These are phyloP conservation scores for Epicampocera succincta DNA, from an alignment of 2,888 invertebrate genomes.

Conservation along the genomic window DNA sequence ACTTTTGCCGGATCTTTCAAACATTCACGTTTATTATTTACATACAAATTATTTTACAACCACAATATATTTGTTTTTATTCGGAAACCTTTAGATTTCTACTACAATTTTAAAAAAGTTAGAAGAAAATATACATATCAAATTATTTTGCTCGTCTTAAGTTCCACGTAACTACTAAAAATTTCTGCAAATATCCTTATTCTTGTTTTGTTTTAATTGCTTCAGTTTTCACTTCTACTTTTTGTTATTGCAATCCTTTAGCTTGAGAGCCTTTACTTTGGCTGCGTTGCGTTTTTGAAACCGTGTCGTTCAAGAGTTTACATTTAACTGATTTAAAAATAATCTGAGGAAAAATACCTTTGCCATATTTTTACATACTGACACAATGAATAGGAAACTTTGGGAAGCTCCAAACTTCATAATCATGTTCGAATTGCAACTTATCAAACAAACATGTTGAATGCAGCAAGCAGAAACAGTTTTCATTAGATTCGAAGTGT, in stretches of 20 bases:
- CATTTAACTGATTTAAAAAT: conserved; percentile 66
- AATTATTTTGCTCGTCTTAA: no score
- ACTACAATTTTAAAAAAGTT: no score
- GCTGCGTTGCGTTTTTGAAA: conserved; percentile 28
- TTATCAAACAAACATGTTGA: conserved; percentile 38
- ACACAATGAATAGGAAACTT: conserved; percentile 40
- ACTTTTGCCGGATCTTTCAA: no score
- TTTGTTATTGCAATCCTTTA: no score
- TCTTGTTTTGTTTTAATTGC: conserved; percentile 11
- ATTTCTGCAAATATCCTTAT: no score
- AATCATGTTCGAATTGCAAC: conserved; percentile 36
- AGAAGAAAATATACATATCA: no score
- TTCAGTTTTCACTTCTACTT: background rate
- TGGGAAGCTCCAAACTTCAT: conserved; percentile 49
- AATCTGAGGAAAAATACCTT: conserved; percentile 58
- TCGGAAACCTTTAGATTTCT: no score
- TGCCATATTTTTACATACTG: conserved; percentile 31
- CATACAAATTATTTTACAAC: no score
- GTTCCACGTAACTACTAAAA: no score
- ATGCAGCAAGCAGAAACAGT: background rate
- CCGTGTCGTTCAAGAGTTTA: conserved; percentile 62
- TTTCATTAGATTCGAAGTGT: conserved; percentile 1
- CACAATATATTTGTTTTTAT: no score
- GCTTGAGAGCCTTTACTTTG: background rate
- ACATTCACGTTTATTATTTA: no score